Base-by-base conservation (phyloP, 2,113 vertebrate genomes). In the Petrocephalus microphthalmus region DNA sequence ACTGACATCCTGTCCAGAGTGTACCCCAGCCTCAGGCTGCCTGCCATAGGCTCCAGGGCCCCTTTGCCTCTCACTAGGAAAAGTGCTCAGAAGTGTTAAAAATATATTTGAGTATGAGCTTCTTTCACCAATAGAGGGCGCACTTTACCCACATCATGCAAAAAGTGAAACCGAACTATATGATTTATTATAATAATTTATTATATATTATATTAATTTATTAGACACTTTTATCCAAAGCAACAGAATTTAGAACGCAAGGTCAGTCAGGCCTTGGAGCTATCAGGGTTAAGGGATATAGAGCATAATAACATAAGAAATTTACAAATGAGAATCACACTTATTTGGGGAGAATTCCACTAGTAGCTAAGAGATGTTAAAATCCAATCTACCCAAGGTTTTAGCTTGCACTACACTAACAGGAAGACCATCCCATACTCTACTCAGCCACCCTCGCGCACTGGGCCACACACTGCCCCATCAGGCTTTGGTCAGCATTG, bases 111-210 rank as follows among this genome's bases (percentile, higher is more conserved):
- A 42, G 42, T 3, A 42, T 42, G 47, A 49, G 47, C 47, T 49
- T 49, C 6, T 49, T 54, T 86, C 7, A 49, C 87, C 89, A 90
- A 52, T 88, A 88, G 89, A 86, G 87, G 87, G 87, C 25, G 19
- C 42, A n/a, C 45, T 8, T 29, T 86, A n/a, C 67, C 84, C 84
- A 88, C 29, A 22, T 74, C 17, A 74, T n/a, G 19, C 19, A 17
- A 45, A 7, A 82, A 82, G 19, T 45, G 42, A 47, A 82, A 47
- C 37, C 37, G 19, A 60, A 3, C 42, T 64, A 64, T 64, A 64
- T 64, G n/a, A n/a, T n/a, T n/a, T n/a, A n/a, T n/a, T n/a, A n/a
- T n/a, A n/a, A n/a, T n/a, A n/a, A n/a, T n/a, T n/a, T n/a, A n/a
- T n/a, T n/a, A n/a, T n/a, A n/a, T n/a, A n/a, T n/a, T n/a, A n/a